Conservation (phyloP, 2,888 invertebrate species). For the Cataglyphis livida region DNA sequence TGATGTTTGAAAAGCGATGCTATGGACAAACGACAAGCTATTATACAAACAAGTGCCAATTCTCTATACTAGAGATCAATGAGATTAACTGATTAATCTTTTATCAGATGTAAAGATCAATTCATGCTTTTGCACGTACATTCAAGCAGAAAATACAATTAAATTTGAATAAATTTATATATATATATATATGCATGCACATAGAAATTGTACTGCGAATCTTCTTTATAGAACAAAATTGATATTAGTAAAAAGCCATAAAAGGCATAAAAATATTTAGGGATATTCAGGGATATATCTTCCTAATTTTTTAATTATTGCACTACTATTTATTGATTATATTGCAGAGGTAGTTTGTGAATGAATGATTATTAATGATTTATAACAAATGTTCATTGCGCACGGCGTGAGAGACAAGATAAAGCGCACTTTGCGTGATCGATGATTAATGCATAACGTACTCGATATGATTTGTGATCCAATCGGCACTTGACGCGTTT, state of each 20-base stretch:
- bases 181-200: background rate
- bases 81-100: slow-evolving; percentile 75
- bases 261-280: background rate
- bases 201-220: background rate
- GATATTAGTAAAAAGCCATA: background rate
- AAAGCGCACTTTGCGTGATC: slow-evolving; percentile 36
- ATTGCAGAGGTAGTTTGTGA: background rate
- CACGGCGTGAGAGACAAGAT: background rate
- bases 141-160: slow-evolving; percentile 1
- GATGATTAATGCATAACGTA: slow-evolving; percentile 40
- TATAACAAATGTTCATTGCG: slow-evolving; percentile 3
- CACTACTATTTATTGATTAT: background rate
- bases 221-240: background rate
- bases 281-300: background rate
- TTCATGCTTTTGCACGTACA: background rate
- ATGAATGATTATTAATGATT: slow-evolving; percentile 6
- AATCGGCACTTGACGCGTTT: slow-evolving; percentile 24
- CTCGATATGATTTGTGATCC: slow-evolving; percentile 42
- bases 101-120: slow-evolving; percentile 57
- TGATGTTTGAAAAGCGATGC: slow-evolving; percentile 18
- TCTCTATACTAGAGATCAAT: slow-evolving; percentile 50
- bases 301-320: background rate
- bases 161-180: background rate
- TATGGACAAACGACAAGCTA: slow-evolving; percentile 5
- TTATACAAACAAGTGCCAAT: slow-evolving; percentile 33